A percentile compares a stretch with the other conserved stretches of the same genome.
Conservation (phyloP, 1,140 invertebrate species). For the Dufourea novaeangliae region DNA sequence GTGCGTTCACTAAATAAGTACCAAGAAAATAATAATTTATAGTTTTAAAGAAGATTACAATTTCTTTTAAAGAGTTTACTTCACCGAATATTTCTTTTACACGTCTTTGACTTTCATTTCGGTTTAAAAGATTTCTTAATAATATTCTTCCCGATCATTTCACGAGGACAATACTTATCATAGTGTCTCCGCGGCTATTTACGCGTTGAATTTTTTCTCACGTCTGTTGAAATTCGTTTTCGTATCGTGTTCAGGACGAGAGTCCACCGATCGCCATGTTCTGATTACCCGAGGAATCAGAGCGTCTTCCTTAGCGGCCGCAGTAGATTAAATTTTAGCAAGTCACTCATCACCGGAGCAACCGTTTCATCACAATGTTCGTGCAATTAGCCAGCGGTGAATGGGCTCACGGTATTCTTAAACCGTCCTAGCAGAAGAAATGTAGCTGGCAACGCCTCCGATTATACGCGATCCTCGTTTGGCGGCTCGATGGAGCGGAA, state of each 20-base stretch:
- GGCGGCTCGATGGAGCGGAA: background rate
- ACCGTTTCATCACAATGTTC: conserved; percentile 26
- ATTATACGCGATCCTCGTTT: background rate
- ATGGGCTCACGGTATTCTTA: conserved; percentile 26
- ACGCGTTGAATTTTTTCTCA: background rate
- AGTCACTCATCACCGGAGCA: conserved; percentile 44
- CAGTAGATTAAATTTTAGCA: conserved; percentile 56
- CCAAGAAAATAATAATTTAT: background rate
- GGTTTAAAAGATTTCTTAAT: background rate
- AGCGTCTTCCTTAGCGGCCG: conserved; percentile 51
- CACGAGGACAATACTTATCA: background rate
- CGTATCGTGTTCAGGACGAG: conserved; percentile 52
- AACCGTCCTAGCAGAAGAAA: background rate
- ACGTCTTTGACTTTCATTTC: conserved; percentile 23
- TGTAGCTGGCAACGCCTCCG: background rate
- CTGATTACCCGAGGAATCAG: conserved; percentile 67
- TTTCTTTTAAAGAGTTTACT: conserved; percentile 26
- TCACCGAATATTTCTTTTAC: conserved; percentile 20
- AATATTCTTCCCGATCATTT: background rate
- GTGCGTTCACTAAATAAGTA: no score
- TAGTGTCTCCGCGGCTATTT: background rate
- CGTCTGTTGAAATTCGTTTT: conserved; percentile 39
- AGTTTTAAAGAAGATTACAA: background rate
- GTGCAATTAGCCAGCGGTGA: conserved; percentile 49
- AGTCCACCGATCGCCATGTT: conserved; percentile 62